Evolutionary conservation across 64 coral and sea anemone species (phyloP).

Genomic region (Dendronephthya gigantea): DNA sequence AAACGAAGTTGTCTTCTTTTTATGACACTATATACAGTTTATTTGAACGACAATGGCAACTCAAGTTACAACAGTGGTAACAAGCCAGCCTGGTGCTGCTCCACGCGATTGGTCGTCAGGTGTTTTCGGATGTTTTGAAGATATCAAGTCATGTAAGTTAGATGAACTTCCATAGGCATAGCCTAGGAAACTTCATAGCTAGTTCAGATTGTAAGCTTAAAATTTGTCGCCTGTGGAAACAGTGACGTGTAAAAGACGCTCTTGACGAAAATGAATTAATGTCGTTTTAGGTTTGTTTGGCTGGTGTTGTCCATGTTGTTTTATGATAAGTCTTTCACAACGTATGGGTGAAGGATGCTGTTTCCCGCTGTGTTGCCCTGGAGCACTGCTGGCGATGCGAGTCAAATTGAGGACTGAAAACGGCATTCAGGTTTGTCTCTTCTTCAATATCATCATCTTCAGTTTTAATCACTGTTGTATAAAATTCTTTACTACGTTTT

Average conservation of each 20-base stretch:
- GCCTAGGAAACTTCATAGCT: no score
- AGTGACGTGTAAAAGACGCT: no score
- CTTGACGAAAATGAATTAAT: background rate
- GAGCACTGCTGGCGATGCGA: conserved; percentile 56
- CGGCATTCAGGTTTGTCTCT: conserved; percentile 53
- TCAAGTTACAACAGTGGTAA: conserved; percentile 6
- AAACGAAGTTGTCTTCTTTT: no score
- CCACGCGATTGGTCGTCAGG: background rate
- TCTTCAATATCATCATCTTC: no score
- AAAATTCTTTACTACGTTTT: no score
- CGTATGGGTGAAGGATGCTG: conserved; percentile 83
- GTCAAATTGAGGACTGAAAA: conserved; percentile 68
- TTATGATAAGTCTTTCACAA: conserved; percentile 48
- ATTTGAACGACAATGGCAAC: background rate
- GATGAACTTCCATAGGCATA: no score
- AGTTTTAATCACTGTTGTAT: no score
- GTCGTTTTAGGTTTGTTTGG: conserved; percentile 43
- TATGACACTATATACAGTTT: no score
- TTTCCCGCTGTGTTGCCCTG: conserved; percentile 58
- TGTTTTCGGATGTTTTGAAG: conserved; percentile 1
- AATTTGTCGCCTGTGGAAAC: no score
- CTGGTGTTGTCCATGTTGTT: conserved; percentile 36
- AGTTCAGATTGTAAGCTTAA: no score
- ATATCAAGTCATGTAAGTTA: background rate
- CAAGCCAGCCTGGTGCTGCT: background rate